Evolutionary conservation across 1,140 invertebrate species (phyloP).

Genomic region (Cyclina sinensis): DNA sequence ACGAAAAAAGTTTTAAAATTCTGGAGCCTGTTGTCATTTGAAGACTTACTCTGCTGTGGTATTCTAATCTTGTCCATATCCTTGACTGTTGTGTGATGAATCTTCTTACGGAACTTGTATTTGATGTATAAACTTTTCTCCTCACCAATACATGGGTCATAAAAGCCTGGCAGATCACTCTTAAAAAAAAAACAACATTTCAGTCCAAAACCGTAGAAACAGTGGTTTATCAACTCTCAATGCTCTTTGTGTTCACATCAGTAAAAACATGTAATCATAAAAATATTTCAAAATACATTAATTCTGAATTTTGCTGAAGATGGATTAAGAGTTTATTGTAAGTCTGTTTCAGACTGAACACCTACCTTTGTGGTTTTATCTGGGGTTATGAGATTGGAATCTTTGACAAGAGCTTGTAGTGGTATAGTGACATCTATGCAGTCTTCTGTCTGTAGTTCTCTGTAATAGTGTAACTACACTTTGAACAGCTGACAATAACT

Average conservation of each 20-base stretch:
- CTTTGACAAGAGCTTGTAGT: constrained; percentile 96
- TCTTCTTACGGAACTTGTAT: constrained; percentile 94
- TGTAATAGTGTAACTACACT: constrained; percentile 68
- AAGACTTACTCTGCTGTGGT: constrained; percentile 88
- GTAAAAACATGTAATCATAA: too few relatives aligned
- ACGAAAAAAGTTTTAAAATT: too few relatives aligned
- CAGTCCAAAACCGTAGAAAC: not conserved
- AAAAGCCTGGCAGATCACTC: constrained; percentile 98
- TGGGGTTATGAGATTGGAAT: constrained; percentile 95
- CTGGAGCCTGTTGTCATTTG: too few relatives aligned
- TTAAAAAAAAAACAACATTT: constrained; percentile 87
- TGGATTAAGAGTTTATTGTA: too few relatives aligned
- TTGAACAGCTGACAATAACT: too few relatives aligned
- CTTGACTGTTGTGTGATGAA: constrained; percentile 92
- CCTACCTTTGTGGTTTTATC: constrained; percentile 93
- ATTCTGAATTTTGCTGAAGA: too few relatives aligned
- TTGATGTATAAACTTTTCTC: constrained; percentile 95
- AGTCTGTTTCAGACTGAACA: too few relatives aligned
- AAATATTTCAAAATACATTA: too few relatives aligned
- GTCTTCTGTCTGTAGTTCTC: constrained; percentile 75
- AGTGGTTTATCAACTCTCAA: too few relatives aligned
- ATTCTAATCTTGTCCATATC: constrained; percentile 93
- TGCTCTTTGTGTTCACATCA: too few relatives aligned
- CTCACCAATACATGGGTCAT: constrained; percentile 97
- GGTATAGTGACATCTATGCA: constrained; percentile 96